phyloP scores from a whole-genome alignment of 2,113 vertebrate genomes.

The Bos javanicus region DNA sequence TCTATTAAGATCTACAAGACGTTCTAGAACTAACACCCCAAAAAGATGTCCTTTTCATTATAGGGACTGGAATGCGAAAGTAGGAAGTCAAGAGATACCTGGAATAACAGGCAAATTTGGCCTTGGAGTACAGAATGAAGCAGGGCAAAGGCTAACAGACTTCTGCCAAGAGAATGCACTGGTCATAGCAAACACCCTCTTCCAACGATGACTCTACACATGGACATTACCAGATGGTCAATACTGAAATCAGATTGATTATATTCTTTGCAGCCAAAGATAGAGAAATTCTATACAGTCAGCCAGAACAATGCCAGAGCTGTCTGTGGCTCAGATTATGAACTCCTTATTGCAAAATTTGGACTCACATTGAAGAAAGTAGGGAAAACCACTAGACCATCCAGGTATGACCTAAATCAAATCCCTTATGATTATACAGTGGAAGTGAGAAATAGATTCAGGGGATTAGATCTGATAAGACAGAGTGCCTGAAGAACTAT shows the following conservation, averaged over 20 bases:
- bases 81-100: background rate
- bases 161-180: background rate
- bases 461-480: background rate
- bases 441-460: background rate
- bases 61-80: background rate
- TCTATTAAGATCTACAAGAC: background rate
- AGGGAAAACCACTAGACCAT: background rate
- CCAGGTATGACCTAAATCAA: background rate
- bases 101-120: background rate
- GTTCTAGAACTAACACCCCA: background rate
- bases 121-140: background rate
- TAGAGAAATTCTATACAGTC: background rate
- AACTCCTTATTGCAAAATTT: background rate
- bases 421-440: background rate
- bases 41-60: background rate
- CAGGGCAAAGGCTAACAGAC: background rate
- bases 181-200: background rate
- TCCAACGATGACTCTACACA: background rate
- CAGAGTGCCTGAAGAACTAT: background rate
- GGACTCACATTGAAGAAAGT: background rate
- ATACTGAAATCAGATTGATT: background rate
- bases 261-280: background rate
- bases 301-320: background rate
- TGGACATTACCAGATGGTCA: background rate
- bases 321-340: background rate